Percentiles rank a stretch among this genome's conserved stretches.
phyloP scores from a whole-genome alignment of 2,113 vertebrate species.

The Coptodon bakossiorum region DNA sequence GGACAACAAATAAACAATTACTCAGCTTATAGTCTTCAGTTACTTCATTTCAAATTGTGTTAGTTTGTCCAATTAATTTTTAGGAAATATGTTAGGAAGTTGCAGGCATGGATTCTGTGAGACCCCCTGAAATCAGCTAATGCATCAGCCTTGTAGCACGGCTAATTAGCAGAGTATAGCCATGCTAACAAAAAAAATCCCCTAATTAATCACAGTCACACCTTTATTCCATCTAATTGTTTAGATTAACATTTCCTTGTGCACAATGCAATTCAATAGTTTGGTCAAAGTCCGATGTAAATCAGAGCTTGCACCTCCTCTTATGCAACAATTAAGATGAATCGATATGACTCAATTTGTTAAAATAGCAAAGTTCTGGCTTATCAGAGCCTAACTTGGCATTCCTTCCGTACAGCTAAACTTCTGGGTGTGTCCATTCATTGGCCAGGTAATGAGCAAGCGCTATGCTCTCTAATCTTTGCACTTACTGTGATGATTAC shows the following conservation, averaged over 20 bases:
- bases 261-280: not conserved
- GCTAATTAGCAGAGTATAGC: not conserved
- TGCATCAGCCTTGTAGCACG: not conserved
- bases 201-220: not conserved
- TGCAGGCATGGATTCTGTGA: not conserved
- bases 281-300: not conserved
- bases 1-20: accelerated
- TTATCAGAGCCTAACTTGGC: not conserved
- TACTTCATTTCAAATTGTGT: not conserved
- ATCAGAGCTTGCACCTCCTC: not conserved
- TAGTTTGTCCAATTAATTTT: not conserved
- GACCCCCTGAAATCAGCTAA: not conserved
- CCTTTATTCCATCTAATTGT: not conserved
- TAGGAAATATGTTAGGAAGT: not conserved
- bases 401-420: not conserved
- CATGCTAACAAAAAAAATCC: not conserved
- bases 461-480: slow-evolving; percentile 43
- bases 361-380: not conserved
- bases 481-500: slow-evolving; percentile 42
- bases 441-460: slow-evolving; percentile 47
- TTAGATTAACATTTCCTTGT: not conserved
- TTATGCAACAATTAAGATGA: not conserved
- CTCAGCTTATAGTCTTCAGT: not conserved
- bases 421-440: slow-evolving; percentile 29
- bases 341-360: not conserved